Evolutionary conservation across 2,113 vertebrate genomes (phyloP).

Genomic region (Capreolus pygargus): DNA sequence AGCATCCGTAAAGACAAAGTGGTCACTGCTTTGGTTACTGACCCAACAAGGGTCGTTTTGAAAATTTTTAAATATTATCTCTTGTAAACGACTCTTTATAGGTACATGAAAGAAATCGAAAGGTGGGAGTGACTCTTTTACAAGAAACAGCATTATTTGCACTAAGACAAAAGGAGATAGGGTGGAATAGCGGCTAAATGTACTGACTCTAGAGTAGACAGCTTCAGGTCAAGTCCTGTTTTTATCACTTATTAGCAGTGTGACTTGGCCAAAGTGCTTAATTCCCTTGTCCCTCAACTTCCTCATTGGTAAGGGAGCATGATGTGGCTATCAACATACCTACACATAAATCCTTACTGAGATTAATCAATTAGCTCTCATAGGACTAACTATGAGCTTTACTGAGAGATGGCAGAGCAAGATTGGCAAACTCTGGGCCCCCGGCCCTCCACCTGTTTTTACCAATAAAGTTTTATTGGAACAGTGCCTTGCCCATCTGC

Average conservation of each 20-base stretch:
- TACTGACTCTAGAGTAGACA: background rate
- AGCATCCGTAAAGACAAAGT: background rate
- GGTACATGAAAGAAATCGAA: background rate
- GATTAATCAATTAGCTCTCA: background rate
- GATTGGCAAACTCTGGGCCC: background rate
- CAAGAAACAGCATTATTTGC: background rate
- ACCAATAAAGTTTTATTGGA: background rate
- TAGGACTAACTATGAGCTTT: background rate
- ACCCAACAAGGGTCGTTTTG: background rate
- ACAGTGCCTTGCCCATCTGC: background rate
- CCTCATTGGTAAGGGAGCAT: background rate
- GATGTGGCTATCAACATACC: background rate
- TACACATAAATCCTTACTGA: background rate
- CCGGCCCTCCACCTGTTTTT: background rate
- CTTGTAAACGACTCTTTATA: background rate
- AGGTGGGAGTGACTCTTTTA: background rate
- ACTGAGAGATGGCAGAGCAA: background rate
- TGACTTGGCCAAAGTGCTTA: background rate
- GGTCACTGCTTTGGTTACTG: background rate
- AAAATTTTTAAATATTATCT: background rate
- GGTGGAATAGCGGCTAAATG: rapidly evolving
- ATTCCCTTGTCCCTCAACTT: background rate
- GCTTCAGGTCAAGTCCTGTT: background rate
- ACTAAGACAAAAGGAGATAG: background rate
- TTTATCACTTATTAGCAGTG: background rate